Conservation (phyloP, 2,888 invertebrate genomes). For the Digitonthophagus gazella region DNA sequence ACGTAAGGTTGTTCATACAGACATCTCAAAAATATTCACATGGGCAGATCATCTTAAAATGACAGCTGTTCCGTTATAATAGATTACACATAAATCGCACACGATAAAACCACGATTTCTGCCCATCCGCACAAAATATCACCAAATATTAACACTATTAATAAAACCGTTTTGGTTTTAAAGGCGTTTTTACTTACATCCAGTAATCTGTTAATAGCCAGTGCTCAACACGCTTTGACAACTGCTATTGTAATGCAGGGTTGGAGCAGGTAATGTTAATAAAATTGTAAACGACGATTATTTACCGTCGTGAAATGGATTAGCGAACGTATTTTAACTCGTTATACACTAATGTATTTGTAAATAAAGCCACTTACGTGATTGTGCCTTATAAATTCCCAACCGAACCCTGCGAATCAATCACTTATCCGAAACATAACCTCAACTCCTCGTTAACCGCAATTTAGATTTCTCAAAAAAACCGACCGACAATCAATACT, state of each 20-base stretch:
- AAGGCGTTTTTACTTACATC: not conserved
- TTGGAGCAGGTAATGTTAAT: not conserved
- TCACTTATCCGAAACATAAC: no score
- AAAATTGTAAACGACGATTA: not conserved
- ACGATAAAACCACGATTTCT: not conserved
- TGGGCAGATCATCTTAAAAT: conserved; percentile 28
- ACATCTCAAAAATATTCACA: conserved; percentile 26
- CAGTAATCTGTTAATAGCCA: not conserved
- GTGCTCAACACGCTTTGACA: conserved; percentile 12
- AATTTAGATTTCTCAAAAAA: no score
- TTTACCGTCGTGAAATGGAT: no score
- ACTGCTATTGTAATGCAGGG: conserved; percentile 8
- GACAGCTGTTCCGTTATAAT: conserved; percentile 29
- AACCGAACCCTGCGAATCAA: no score
- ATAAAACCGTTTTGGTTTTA: not conserved
- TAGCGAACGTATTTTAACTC: no score
- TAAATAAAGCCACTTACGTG: no score
- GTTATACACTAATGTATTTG: no score
- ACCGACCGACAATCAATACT: no score
- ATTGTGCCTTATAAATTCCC: no score
- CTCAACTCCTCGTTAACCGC: no score
- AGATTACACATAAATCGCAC: conserved; percentile 16
- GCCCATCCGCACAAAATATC: not conserved
- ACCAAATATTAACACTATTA: not conserved
- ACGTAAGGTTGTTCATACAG: not conserved